These are phyloP conservation scores for Chiridota heheva DNA, from an alignment of 35 echinoderm and acorn worm species.

Conservation along the genomic window DNA sequence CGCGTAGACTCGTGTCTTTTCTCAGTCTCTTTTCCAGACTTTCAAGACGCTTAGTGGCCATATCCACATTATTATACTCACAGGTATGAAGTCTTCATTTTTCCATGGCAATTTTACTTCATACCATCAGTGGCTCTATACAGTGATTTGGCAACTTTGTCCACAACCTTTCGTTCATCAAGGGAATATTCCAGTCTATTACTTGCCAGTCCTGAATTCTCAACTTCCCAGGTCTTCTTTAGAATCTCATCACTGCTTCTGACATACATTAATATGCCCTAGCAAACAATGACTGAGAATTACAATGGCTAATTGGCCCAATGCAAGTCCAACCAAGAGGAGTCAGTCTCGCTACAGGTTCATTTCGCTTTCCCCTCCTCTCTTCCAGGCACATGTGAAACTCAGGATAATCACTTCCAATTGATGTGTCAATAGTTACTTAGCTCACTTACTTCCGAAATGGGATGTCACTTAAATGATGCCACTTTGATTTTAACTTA, in stretches of 20 bases:
- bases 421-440: background rate
- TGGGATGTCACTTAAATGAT: slow-evolving; percentile 27
- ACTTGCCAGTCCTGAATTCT: background rate
- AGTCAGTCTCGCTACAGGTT: slow-evolving; percentile 27
- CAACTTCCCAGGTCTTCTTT: slow-evolving; percentile 25
- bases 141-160: background rate
- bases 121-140: background rate
- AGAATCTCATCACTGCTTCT: slow-evolving; percentile 1
- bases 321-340: slow-evolving; percentile 34
- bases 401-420: slow-evolving; percentile 16
- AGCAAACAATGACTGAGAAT: background rate
- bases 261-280: slow-evolving; percentile 13
- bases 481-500: slow-evolving; percentile 24
- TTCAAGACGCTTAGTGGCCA: background rate
- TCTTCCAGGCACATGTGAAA: background rate
- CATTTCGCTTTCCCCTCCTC: slow-evolving; percentile 19
- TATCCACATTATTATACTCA: background rate
- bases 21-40: background rate
- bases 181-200: background rate
- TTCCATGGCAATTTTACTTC: background rate
- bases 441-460: slow-evolving; percentile 2
- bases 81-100: background rate
- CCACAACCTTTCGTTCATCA: background rate
- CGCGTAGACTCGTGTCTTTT: background rate
- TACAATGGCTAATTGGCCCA: background rate